Percentiles rank a stretch among this genome's conserved stretches.
Conservation (phyloP, 2,888 invertebrate genomes). For the Eupithecia insigniata region DNA sequence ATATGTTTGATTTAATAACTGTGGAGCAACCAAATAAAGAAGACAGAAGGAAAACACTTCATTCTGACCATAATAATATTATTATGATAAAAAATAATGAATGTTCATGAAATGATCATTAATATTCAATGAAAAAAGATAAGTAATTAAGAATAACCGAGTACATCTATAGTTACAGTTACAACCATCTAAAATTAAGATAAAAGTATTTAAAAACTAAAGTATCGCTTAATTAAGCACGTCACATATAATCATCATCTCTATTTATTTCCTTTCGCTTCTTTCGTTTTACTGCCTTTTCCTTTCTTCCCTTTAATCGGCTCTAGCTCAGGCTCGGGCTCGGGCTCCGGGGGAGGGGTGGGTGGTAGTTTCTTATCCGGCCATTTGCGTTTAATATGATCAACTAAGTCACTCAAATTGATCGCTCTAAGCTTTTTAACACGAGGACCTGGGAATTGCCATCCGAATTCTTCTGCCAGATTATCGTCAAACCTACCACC, state of each 20-base stretch:
- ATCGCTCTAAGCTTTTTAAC: neutral
- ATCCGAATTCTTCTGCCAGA: conserved; percentile 54
- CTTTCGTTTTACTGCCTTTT: conserved; percentile 4
- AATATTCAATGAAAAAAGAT: too few relatives aligned
- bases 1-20: neutral
- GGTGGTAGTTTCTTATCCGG: conserved; percentile 63
- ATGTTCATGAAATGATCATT: neutral
- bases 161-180: neutral
- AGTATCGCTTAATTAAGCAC: neutral
- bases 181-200: neutral
- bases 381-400: conserved; percentile 65
- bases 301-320: conserved; percentile 20
- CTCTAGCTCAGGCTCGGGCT: conserved; percentile 25
- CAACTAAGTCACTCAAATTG: conserved; percentile 45
- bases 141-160: neutral
- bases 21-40: neutral
- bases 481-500: conserved; percentile 54
- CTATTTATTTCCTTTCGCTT: conserved; percentile 19
- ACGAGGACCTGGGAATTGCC: conserved; percentile 55
- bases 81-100: neutral
- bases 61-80: conserved; percentile 14
- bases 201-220: neutral
- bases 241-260: too few relatives aligned
- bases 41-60: neutral
- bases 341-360: conserved; percentile 56